Percentiles rank a stretch among this genome's conserved stretches.
These are phyloP conservation scores for Venusia cambrica DNA, from an alignment of 2,888 invertebrate species.

Conservation along the genomic window DNA sequence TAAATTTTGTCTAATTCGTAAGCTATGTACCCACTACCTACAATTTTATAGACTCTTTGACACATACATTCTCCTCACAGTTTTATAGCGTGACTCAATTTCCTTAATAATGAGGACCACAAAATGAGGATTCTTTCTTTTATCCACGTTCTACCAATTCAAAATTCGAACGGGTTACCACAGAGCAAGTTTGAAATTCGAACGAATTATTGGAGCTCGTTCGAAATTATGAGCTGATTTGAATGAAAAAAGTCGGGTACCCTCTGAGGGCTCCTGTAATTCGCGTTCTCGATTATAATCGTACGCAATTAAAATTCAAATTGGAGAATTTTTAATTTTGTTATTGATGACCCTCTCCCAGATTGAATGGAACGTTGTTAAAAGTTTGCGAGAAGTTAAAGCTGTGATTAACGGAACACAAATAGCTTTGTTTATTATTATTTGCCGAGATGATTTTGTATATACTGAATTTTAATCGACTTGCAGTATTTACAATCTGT, in stretches of 20 bases:
- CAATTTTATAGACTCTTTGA: too few relatives aligned
- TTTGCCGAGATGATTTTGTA: constrained; percentile 33
- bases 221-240: constrained; percentile 51
- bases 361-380: constrained; percentile 66
- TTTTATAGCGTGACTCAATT: too few relatives aligned
- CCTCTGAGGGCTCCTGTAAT: constrained; percentile 60
- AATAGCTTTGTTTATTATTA: constrained; percentile 58
- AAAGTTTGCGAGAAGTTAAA: constrained; percentile 58
- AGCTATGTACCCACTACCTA: too few relatives aligned
- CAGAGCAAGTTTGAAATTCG: constrained; percentile 13
- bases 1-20: too few relatives aligned
- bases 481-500: too few relatives aligned
- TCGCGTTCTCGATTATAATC: constrained; percentile 75
- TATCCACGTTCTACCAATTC: constrained; percentile 2
- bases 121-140: too few relatives aligned
- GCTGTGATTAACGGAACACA: constrained; percentile 50
- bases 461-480: constrained; percentile 23
- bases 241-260: constrained; percentile 54
- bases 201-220: constrained; percentile 21
- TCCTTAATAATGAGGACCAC: too few relatives aligned
- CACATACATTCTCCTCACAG: too few relatives aligned
- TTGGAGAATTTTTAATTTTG: constrained; percentile 78
- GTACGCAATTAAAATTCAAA: constrained; percentile 79
- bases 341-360: constrained; percentile 75
- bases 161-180: constrained; percentile 7